Percentiles rank a stretch among this genome's conserved stretches.
These are phyloP conservation scores for Perca flavescens DNA, from an alignment of 2,113 vertebrate genomes.

Conservation along the genomic window DNA sequence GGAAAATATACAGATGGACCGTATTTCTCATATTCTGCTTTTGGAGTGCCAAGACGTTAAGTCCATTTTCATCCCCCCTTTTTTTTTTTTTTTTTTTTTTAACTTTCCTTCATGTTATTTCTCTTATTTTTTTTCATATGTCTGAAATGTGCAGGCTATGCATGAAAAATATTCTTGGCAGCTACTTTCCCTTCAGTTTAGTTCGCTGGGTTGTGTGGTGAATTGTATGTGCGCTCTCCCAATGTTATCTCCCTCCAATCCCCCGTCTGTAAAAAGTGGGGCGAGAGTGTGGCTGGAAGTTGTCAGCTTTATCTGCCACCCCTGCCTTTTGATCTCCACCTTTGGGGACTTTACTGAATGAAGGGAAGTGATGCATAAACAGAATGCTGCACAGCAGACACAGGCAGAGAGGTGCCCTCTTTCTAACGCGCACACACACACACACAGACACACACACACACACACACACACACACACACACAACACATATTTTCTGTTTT, in stretches of 20 bases:
- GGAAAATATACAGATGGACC: slow-evolving; percentile 28
- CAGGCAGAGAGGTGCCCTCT: not conserved
- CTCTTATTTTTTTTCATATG: not conserved
- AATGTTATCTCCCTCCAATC: slow-evolving; percentile 46
- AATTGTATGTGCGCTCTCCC: slow-evolving; percentile 27
- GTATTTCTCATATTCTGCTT: slow-evolving; percentile 4
- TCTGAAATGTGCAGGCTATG: slow-evolving; percentile 37
- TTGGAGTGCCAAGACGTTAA: not conserved
- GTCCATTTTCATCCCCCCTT: not conserved
- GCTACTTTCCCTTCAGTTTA: slow-evolving; percentile 12
- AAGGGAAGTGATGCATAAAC: slow-evolving; percentile 47
- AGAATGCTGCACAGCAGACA: slow-evolving; percentile 7
- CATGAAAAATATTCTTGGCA: slow-evolving; percentile 46
- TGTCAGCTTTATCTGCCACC: slow-evolving; percentile 67
- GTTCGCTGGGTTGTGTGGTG: slow-evolving; percentile 3
- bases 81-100: not conserved
- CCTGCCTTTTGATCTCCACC: slow-evolving; percentile 58
- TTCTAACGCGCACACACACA: not conserved
- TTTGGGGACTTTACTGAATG: slow-evolving; percentile 52
- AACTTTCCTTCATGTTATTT: not conserved
- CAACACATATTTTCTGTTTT: no score
- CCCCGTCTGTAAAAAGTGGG: slow-evolving; percentile 23
- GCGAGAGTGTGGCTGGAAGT: slow-evolving; percentile 45
- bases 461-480: no score
- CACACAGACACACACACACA: no score